phyloP scores from a whole-genome alignment of 2,888 invertebrate genomes.

The Amiota minor region DNA sequence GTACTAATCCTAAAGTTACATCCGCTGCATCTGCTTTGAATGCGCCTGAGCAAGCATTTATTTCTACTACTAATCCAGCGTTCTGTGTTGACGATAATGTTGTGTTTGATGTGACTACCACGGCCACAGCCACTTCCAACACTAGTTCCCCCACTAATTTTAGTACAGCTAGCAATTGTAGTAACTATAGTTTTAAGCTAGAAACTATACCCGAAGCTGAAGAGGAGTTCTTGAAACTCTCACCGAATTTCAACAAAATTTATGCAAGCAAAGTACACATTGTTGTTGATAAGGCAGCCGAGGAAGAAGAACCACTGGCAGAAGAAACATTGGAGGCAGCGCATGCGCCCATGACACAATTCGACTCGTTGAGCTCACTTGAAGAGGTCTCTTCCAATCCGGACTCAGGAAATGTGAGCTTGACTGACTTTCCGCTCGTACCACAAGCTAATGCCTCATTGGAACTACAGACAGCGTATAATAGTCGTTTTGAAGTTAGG shows the following conservation, averaged over 20 bases:
- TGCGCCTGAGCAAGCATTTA: conserved; percentile 43
- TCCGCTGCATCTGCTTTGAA: conserved; percentile 40
- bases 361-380: conserved; percentile 68
- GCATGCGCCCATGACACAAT: conserved; percentile 48
- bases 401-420: conserved; percentile 72
- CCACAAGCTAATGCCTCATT: conserved; percentile 59
- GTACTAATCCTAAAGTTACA: conserved; percentile 59
- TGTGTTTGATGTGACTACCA: conserved; percentile 51
- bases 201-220: conserved; percentile 61
- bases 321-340: neutral
- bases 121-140: conserved; percentile 47
- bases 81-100: conserved; percentile 51
- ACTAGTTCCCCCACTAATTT: conserved; percentile 50
- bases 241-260: conserved; percentile 65
- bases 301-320: conserved; percentile 1
- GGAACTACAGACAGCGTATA: conserved; percentile 64
- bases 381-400: conserved; percentile 71
- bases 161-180: conserved; percentile 48
- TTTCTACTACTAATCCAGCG: conserved; percentile 51
- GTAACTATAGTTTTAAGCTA: conserved; percentile 67
- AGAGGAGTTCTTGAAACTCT: conserved; percentile 51
- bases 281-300: conserved; percentile 54
- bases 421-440: conserved; percentile 68
- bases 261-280: conserved; percentile 69
- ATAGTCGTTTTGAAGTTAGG: conserved; percentile 68